Evolutionary conservation across 2,113 vertebrate species (phyloP).

Genomic region (Hirundichthys speculiger): DNA sequence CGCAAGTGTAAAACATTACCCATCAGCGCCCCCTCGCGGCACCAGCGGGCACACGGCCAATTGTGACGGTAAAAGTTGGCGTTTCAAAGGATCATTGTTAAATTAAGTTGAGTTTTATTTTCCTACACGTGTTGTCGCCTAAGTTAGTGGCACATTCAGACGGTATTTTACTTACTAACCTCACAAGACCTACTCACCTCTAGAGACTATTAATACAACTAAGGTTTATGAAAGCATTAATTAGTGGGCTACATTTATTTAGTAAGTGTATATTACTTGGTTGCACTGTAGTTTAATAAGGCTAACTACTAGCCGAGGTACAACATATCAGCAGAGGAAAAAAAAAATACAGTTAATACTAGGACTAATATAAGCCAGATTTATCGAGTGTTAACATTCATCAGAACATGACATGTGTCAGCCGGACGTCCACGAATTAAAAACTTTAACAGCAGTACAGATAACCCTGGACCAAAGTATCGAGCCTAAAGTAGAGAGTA

Average conservation of each 20-base stretch:
- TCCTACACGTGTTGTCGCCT: not conserved
- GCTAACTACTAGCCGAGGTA: too few relatives aligned
- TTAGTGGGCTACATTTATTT: too few relatives aligned
- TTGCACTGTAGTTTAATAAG: too few relatives aligned
- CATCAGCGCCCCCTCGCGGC: conserved; percentile 51
- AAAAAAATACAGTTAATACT: too few relatives aligned
- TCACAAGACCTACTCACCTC: too few relatives aligned
- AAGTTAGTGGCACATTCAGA: not conserved
- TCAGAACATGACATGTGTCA: too few relatives aligned
- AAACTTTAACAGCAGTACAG: too few relatives aligned
- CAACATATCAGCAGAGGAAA: too few relatives aligned
- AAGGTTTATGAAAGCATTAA: not conserved
- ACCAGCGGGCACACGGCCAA: accelerated
- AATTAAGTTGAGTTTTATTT: not conserved
- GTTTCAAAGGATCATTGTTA: not conserved
- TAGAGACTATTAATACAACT: not conserved
- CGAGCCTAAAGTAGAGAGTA: not conserved
- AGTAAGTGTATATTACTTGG: too few relatives aligned
- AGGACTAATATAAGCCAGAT: too few relatives aligned
- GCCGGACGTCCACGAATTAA: too few relatives aligned
- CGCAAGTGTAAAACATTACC: conserved; percentile 4
- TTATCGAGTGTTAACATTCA: too few relatives aligned
- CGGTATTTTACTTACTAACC: not conserved
- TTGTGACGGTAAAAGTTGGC: not conserved
- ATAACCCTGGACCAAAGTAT: not conserved